Evolutionary conservation across 2,113 vertebrate genomes (phyloP).

Genomic region (Lutjanus erythropterus): DNA sequence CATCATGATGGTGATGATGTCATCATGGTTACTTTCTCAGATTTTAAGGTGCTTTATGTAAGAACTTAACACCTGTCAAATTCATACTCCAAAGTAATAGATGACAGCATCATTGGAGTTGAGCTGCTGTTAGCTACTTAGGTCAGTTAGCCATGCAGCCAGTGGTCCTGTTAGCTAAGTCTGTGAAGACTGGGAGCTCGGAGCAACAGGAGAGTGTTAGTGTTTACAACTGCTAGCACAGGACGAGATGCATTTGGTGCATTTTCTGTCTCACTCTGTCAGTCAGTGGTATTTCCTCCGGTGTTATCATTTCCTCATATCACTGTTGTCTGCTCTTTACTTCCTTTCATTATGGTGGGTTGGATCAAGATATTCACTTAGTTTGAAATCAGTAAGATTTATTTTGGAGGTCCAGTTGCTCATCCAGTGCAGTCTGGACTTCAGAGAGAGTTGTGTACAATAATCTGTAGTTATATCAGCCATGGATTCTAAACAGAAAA

Average conservation of each 20-base stretch:
- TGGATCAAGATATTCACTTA: conserved; percentile 9
- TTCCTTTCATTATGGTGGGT: not conserved
- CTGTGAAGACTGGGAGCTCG: no score
- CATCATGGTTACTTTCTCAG: not conserved
- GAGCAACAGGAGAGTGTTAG: no score
- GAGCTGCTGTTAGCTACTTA: no score
- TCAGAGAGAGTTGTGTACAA: not conserved
- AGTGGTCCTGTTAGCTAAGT: no score
- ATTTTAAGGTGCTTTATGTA: no score
- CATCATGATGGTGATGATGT: not conserved
- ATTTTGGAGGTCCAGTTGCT: not conserved
- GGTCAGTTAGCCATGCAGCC: no score
- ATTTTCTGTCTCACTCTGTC: not conserved
- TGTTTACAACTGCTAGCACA: not conserved
- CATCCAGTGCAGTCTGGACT: not conserved
- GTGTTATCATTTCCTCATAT: conserved; percentile 25
- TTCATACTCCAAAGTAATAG: no score
- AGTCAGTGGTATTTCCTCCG: conserved; percentile 21
- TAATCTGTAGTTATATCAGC: not conserved
- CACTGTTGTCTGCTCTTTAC: not conserved
- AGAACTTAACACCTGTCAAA: no score
- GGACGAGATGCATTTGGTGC: not conserved
- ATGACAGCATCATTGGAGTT: no score
- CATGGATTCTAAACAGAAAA: not conserved
- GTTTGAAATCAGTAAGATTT: not conserved